These are phyloP conservation scores for Recurvirostra avosetta DNA, from an alignment of 2,113 vertebrate genomes.

Conservation along the genomic window DNA sequence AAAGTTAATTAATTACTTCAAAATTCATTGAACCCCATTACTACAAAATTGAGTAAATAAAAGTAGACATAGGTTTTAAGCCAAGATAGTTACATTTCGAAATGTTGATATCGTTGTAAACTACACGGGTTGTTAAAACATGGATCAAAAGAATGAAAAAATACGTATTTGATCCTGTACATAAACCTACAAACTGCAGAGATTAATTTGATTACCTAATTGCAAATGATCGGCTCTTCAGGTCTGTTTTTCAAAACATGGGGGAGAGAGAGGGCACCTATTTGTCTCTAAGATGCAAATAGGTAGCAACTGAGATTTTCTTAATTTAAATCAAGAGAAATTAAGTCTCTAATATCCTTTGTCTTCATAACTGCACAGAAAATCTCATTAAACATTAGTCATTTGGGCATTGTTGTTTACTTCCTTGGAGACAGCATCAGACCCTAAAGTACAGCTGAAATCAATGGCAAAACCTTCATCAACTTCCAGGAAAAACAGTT, in stretches of 20 bases:
- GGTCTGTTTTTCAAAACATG: conserved; percentile 3
- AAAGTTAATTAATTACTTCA: not conserved
- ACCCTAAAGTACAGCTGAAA: not conserved
- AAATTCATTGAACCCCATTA: not conserved
- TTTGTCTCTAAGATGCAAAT: conserved; percentile 13
- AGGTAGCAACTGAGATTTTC: not conserved
- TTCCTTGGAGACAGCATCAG: conserved; percentile 45
- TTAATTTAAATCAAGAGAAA: not conserved
- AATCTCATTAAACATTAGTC: conserved; percentile 21
- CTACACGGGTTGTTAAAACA: not conserved
- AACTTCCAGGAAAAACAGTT: conserved; percentile 30
- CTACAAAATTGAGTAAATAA: not conserved
- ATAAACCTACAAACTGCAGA: not conserved
- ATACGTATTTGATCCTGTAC: not conserved
- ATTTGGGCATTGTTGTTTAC: conserved; percentile 17
- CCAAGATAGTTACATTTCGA: not conserved
- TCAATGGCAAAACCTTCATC: not conserved
- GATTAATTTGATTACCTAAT: not conserved
- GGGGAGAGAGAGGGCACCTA: not conserved
- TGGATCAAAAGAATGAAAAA: not conserved
- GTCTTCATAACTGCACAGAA: conserved; percentile 4
- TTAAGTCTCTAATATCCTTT: not conserved
- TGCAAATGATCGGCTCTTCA: not conserved
- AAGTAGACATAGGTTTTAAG: not conserved
- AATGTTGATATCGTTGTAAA: not conserved